phyloP scores from a whole-genome alignment of 2,888 invertebrate genomes.

The Bellardia pandia region DNA sequence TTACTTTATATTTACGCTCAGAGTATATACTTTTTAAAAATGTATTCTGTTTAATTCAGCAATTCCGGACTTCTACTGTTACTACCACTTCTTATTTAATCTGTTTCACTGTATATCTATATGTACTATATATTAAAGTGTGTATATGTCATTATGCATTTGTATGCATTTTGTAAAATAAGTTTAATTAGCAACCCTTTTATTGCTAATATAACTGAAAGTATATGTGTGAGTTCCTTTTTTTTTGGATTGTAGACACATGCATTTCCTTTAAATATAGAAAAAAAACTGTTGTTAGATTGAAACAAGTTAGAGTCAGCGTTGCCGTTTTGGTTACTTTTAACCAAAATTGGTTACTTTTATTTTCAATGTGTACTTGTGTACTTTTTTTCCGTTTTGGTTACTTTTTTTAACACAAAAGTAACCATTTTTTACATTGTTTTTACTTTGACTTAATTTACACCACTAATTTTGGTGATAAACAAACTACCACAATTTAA shows the following conservation, averaged over 20 bases:
- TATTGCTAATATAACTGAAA: slow-evolving; percentile 14
- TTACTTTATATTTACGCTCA: no score
- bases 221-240: slow-evolving; percentile 48
- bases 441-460: no score
- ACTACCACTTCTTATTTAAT: neutral
- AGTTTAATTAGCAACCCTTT: slow-evolving; percentile 73
- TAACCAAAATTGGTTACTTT: no score
- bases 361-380: no score
- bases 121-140: neutral
- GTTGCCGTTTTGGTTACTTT: no score
- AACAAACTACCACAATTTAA: no score
- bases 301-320: neutral
- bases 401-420: no score
- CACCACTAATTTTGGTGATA: no score
- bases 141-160: neutral
- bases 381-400: no score
- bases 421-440: no score
- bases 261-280: slow-evolving; percentile 50
- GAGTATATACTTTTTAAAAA: no score
- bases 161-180: slow-evolving; percentile 56
- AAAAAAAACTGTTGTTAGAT: slow-evolving; percentile 19
- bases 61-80: no score
- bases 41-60: neutral
- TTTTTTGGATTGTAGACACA: slow-evolving; percentile 56
- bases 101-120: slow-evolving; percentile 8